A percentile compares a stretch with the other conserved stretches of the same genome.
These are phyloP conservation scores for Ctenoplectra terminalis DNA, from an alignment of 1,140 invertebrate genomes.

Conservation along the genomic window DNA sequence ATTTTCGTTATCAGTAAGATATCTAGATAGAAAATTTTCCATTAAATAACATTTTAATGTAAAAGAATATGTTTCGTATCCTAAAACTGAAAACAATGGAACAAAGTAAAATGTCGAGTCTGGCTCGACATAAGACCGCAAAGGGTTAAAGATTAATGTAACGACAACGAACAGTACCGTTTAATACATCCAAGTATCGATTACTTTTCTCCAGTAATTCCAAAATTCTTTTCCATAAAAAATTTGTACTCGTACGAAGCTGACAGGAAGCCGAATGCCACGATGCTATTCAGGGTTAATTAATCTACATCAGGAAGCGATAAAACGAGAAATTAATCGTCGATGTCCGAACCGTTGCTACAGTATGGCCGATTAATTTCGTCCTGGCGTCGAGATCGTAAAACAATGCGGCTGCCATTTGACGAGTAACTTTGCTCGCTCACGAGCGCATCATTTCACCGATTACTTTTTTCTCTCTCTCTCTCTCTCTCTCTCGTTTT, in stretches of 20 bases:
- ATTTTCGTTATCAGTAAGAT: no score
- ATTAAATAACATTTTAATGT: no score
- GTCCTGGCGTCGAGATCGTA: conserved; percentile 25
- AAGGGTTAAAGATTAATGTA: no score
- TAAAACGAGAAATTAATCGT: conserved; percentile 46
- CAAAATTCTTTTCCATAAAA: background rate
- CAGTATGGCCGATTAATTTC: conserved; percentile 31
- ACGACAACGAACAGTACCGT: no score
- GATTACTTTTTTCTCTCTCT: conserved; percentile 5
- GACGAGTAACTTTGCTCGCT: conserved; percentile 17
- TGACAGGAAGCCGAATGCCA: background rate
- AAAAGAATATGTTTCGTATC: no score
- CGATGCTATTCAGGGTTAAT: background rate
- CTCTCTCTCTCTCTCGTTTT: background rate
- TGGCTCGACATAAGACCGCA: no score
- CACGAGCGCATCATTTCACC: conserved; percentile 10
- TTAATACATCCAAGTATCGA: background rate
- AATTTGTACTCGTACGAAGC: background rate
- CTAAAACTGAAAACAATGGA: no score
- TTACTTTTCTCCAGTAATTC: background rate
- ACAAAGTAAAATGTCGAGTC: no score
- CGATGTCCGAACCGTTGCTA: conserved; percentile 16
- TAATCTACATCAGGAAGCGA: conserved; percentile 23
- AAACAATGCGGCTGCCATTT: conserved; percentile 26
- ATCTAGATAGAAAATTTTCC: no score